These are phyloP conservation scores for Parnassius glacialis DNA, from an alignment of 2,888 invertebrate species.

Conservation along the genomic window DNA sequence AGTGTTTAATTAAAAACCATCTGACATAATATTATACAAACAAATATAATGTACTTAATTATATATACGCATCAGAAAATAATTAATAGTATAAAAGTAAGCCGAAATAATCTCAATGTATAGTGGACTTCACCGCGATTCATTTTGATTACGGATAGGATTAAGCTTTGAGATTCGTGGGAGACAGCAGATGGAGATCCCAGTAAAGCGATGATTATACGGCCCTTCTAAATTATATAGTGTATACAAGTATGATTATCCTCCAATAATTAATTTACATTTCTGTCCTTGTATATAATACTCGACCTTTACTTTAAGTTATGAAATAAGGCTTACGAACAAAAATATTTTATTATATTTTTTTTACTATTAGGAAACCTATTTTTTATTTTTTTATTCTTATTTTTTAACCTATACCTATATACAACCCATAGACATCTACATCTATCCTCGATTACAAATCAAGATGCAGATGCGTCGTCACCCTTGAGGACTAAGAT, in stretches of 20 bases:
- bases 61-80: neutral
- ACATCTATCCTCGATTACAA: no score
- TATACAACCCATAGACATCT: no score
- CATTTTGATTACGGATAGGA: constrained; percentile 68
- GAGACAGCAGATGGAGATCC: constrained; percentile 41
- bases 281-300: neutral
- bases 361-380: no score
- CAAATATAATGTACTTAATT: no score
- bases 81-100: neutral
- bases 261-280: constrained; percentile 28
- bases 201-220: constrained; percentile 51
- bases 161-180: constrained; percentile 55
- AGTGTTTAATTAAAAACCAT: no score
- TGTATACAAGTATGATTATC: constrained; percentile 40
- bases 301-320: neutral
- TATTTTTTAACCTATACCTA: no score
- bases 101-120: constrained; percentile 22
- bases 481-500: no score
- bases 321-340: no score
- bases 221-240: constrained; percentile 35
- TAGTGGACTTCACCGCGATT: constrained; percentile 50
- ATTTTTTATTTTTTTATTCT: no score
- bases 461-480: no score
- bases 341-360: no score
- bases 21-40: no score